Base-by-base conservation (phyloP, 2,888 invertebrate species). In the Macrophya annulata region DNA sequence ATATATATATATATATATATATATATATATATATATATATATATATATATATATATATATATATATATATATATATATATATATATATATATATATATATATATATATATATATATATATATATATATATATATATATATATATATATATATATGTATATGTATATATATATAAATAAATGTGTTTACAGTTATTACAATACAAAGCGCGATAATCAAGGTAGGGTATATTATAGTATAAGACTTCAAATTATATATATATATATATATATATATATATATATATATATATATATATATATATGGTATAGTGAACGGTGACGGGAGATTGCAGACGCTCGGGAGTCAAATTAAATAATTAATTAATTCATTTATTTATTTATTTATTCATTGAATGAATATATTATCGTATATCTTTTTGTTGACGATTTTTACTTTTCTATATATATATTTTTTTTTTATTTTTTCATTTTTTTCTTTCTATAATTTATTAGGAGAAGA, bases 41-140 rank as follows among this genome's bases (percentile, higher is more conserved):
- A n/a, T 55, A 17, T 55, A 68, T 68, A 68, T 68, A 25, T 21
- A 51, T 51, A 15, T 51, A 51, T 51, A 65, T 65, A 31, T 65
- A 68, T 68, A 68, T 74, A 74, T 86, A 86, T 86, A 88, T 87
- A 85, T 86, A 65, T 68, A 68, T 68, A 65, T 17, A 17, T 51
- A 51, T 65, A 65, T 65, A 3, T 10, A 12, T 65, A 25, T 65
- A 25, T 31, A 65, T 15, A 15, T 12, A 68, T 68, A 37, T 77
- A 77, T 48, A 37, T 77, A 77, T 76, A 76, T 76, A 6, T 59
- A 59, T 62, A 81, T 62, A 81, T 51, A 51, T 51, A 65, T 65
- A 31, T 65, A 68, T 68, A 68, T 74, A 74, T 86, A 86, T 86
- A 88, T 87, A 85, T 86, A 65, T 68, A 68, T 68, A 65, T 17